Evolutionary conservation across 2,888 invertebrate genomes (phyloP).

Genomic region (Busseola fusca): DNA sequence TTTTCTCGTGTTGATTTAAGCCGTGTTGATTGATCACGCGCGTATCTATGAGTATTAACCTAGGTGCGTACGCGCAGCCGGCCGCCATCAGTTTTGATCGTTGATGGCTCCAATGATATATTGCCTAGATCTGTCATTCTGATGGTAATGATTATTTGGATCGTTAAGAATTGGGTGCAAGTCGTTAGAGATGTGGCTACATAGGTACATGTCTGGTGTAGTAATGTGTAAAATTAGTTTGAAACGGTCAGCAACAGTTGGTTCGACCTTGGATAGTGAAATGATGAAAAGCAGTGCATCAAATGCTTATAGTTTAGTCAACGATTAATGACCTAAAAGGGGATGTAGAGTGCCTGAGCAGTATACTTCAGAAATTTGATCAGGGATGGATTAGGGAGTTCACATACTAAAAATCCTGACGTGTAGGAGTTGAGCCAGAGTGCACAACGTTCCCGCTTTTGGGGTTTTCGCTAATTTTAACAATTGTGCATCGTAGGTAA

Average conservation of each 20-base stretch:
- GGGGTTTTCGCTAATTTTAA: not conserved
- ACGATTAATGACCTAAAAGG: not conserved
- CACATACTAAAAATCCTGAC: not conserved
- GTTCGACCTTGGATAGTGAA: not conserved
- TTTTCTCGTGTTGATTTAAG: conserved; percentile 52
- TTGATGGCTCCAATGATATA: conserved; percentile 57
- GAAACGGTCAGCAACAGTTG: not conserved
- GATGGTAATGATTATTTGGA: conserved; percentile 59
- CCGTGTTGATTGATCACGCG: conserved; percentile 53
- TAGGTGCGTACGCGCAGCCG: conserved; percentile 47
- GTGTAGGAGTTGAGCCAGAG: not conserved
- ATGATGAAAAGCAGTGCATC: not conserved
- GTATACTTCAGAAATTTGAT: not conserved
- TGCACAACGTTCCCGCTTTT: not conserved
- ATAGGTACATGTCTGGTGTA: not conserved
- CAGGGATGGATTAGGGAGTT: not conserved
- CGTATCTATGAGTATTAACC: conserved; percentile 9
- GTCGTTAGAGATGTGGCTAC: conserved; percentile 42
- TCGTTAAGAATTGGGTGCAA: conserved; percentile 42
- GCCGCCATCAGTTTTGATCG: conserved; percentile 52
- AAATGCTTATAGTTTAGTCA: not conserved
- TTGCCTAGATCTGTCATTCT: conserved; percentile 57
- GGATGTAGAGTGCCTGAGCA: not conserved
- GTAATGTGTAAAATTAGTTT: not conserved
- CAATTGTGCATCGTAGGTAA: not conserved